Percentiles rank a stretch among this genome's conserved stretches.
Evolutionary conservation across 1,140 invertebrate species (phyloP).

Genomic region (Dreissena rostriformis): DNA sequence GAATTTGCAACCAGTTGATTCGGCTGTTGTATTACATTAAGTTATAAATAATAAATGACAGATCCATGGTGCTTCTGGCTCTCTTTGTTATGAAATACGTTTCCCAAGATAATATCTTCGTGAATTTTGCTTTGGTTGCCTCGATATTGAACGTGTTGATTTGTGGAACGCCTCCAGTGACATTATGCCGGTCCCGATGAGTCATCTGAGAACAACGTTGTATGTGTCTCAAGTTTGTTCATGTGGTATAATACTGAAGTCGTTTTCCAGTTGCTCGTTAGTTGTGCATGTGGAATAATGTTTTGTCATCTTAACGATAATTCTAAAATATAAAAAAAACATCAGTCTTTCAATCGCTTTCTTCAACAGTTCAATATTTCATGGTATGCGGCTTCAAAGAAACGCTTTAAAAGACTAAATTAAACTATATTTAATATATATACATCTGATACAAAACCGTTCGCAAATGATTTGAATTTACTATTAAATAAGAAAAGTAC

Average conservation of each 20-base stretch:
- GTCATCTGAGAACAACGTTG: neutral
- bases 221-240: neutral
- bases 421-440: too few relatives aligned
- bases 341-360: too few relatives aligned
- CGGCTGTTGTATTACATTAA: neutral
- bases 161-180: neutral
- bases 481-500: too few relatives aligned
- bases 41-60: neutral
- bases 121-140: conserved; percentile 17
- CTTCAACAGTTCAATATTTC: too few relatives aligned
- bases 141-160: neutral
- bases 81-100: neutral
- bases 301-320: too few relatives aligned
- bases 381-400: too few relatives aligned
- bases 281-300: too few relatives aligned
- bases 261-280: neutral
- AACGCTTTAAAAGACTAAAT: too few relatives aligned
- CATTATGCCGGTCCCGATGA: neutral
- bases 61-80: conserved; percentile 11
- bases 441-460: too few relatives aligned
- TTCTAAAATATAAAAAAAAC: too few relatives aligned
- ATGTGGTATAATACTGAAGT: neutral
- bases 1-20: neutral
- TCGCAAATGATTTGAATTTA: too few relatives aligned
- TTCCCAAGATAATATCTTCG: conserved; percentile 12